Percentiles rank a stretch among this genome's conserved stretches.
These are phyloP conservation scores for Melanargia galathea DNA, from an alignment of 2,888 invertebrate genomes.

Conservation along the genomic window DNA sequence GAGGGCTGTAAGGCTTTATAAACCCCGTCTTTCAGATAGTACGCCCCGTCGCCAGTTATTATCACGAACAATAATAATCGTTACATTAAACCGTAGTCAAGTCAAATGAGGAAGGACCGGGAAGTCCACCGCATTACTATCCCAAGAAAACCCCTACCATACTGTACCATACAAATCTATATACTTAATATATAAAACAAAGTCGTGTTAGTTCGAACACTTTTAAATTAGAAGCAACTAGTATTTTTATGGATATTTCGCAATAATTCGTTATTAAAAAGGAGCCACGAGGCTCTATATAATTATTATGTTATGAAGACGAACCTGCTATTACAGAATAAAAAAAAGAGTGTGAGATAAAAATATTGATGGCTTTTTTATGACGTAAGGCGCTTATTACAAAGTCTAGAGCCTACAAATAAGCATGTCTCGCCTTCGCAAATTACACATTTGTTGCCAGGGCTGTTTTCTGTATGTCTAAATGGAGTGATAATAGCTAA, in stretches of 20 bases:
- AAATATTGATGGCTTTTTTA: slow-evolving; percentile 4
- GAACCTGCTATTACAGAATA: not conserved
- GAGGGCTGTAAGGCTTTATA: too few relatives aligned
- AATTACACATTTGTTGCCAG: not conserved
- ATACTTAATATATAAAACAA: too few relatives aligned
- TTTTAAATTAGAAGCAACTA: too few relatives aligned
- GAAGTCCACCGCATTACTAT: too few relatives aligned
- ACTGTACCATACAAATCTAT: too few relatives aligned
- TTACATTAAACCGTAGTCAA: too few relatives aligned
- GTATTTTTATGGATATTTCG: not conserved
- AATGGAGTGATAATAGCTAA: not conserved
- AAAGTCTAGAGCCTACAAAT: not conserved
- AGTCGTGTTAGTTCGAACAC: too few relatives aligned
- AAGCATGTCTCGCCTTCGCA: not conserved
- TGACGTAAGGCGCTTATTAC: not conserved
- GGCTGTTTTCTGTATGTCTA: not conserved
- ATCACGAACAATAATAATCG: too few relatives aligned
- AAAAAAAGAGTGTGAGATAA: not conserved
- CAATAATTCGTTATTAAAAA: not conserved
- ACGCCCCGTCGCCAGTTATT: too few relatives aligned
- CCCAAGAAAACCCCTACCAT: too few relatives aligned
- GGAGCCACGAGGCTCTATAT: not conserved
- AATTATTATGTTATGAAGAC: not conserved
- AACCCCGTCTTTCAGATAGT: too few relatives aligned
- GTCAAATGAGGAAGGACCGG: too few relatives aligned